phyloP scores from a whole-genome alignment of 2,113 vertebrate species.

The Stegastes partitus region DNA sequence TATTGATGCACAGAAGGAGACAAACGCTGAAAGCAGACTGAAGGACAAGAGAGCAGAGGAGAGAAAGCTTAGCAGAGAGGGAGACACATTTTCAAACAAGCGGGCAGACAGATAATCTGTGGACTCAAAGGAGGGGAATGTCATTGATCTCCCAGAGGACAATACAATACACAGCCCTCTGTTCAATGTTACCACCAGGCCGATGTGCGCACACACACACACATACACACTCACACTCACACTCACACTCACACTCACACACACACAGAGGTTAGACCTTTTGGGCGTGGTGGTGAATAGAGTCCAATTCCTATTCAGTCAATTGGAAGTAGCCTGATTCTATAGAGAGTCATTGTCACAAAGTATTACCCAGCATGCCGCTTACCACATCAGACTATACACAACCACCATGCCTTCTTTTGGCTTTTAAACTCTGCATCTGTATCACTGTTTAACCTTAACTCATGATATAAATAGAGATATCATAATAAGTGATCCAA shows the following conservation, averaged over 20 bases:
- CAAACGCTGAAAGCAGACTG: slow-evolving; percentile 28
- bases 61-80: slow-evolving; percentile 38
- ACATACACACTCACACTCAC: slow-evolving; percentile 10
- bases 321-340: slow-evolving; percentile 60
- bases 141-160: slow-evolving; percentile 79
- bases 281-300: slow-evolving; percentile 68
- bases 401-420: slow-evolving; percentile 8
- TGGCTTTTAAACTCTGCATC: slow-evolving; percentile 9
- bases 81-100: slow-evolving; percentile 54
- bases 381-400: slow-evolving; percentile 51
- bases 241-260: slow-evolving; percentile 37
- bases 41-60: slow-evolving; percentile 36
- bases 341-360: slow-evolving; percentile 70
- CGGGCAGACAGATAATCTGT: slow-evolving; percentile 73
- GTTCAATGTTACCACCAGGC: slow-evolving; percentile 47
- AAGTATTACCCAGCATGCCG: slow-evolving; percentile 68
- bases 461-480: not conserved
- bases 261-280: slow-evolving; percentile 68
- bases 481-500: not conserved
- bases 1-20: slow-evolving; percentile 1
- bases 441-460: slow-evolving; percentile 2
- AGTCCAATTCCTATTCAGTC: slow-evolving; percentile 74
- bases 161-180: slow-evolving; percentile 67
- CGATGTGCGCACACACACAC: not conserved
- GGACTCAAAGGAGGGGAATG: slow-evolving; percentile 75